Percentiles rank a stretch among this genome's conserved stretches.
Evolutionary conservation across 2,113 vertebrate species (phyloP).

Genomic region (Bujurquina vittata): DNA sequence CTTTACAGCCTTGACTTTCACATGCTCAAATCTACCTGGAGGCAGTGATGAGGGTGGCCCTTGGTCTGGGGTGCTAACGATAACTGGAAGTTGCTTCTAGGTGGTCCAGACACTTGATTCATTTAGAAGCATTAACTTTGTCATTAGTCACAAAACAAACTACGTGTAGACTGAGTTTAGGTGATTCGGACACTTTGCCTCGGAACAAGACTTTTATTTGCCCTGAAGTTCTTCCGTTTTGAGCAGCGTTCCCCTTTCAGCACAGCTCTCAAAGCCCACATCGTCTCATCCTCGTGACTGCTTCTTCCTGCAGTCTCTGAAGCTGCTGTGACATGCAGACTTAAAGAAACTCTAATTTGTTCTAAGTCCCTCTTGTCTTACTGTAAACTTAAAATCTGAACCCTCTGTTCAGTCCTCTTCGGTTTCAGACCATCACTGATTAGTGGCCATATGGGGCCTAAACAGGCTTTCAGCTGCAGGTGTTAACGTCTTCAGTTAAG

Average conservation of each 20-base stretch:
- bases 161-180: fast-evolving
- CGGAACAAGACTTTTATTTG: too few species aligned
- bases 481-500: constrained; percentile 19
- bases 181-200: fast-evolving
- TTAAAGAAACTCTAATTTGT: fast-evolving
- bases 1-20: background rate
- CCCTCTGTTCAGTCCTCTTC: fast-evolving
- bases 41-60: fast-evolving
- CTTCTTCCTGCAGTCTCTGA: too few species aligned
- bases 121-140: background rate
- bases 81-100: too few species aligned
- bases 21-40: background rate
- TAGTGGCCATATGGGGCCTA: constrained; percentile 43
- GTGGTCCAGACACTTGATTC: too few species aligned
- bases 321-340: too few species aligned
- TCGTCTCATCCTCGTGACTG: too few species aligned
- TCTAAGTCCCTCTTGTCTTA: background rate
- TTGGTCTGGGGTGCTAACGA: too few species aligned
- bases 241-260: too few species aligned
- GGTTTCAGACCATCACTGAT: background rate
- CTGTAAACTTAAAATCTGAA: fast-evolving
- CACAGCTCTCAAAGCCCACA: too few species aligned
- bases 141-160: fast-evolving
- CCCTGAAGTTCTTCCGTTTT: background rate
- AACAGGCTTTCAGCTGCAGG: constrained; percentile 1